These are phyloP conservation scores for Notolabrus celidotus DNA, from an alignment of 2,797 vertebrate genomes.

Conservation along the genomic window DNA sequence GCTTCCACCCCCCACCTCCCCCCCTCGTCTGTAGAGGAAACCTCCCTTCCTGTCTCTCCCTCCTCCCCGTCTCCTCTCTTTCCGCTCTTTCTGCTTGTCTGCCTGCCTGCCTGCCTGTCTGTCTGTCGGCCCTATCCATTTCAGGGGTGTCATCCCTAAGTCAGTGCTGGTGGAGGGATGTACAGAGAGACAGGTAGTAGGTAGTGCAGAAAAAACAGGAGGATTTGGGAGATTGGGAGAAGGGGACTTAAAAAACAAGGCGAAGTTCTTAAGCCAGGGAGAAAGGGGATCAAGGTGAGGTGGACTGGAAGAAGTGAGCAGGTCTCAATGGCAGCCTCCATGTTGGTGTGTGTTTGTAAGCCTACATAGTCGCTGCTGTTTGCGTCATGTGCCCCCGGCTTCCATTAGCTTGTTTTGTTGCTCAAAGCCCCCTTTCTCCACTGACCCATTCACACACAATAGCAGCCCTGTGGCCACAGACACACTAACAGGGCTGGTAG, in stretches of 20 bases:
- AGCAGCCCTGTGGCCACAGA: slow-evolving; percentile 73
- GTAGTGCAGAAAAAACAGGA: slow-evolving; percentile 24
- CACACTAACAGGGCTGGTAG: slow-evolving; percentile 55
- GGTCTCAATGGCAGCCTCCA: slow-evolving; percentile 60
- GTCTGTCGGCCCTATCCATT: slow-evolving; percentile 71
- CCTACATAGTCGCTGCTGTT: slow-evolving; percentile 11
- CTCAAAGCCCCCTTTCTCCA: slow-evolving; percentile 84
- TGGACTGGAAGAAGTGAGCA: slow-evolving; percentile 57
- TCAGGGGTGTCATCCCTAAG: slow-evolving; percentile 76
- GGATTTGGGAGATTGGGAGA: slow-evolving; percentile 43
- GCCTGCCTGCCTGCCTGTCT: slow-evolving; percentile 41
- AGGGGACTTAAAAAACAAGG: slow-evolving; percentile 38
- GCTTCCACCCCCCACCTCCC: slow-evolving; percentile 77
- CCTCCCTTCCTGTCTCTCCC: slow-evolving; percentile 86
- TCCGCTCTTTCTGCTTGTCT: slow-evolving; percentile 68
- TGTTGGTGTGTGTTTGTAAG: slow-evolving; percentile 39
- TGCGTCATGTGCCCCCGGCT: slow-evolving; percentile 74
- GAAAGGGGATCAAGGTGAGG: slow-evolving; percentile 10
- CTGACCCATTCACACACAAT: slow-evolving; percentile 85
- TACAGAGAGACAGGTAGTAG: slow-evolving; percentile 49
- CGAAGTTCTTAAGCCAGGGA: slow-evolving; percentile 42
- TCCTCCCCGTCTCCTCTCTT: slow-evolving; percentile 82
- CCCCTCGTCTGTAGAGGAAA: slow-evolving; percentile 80
- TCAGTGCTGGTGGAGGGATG: slow-evolving; percentile 79
- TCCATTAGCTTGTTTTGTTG: slow-evolving; percentile 86